phyloP scores from a whole-genome alignment of 2,888 invertebrate species.

The Volucella bombylans region DNA sequence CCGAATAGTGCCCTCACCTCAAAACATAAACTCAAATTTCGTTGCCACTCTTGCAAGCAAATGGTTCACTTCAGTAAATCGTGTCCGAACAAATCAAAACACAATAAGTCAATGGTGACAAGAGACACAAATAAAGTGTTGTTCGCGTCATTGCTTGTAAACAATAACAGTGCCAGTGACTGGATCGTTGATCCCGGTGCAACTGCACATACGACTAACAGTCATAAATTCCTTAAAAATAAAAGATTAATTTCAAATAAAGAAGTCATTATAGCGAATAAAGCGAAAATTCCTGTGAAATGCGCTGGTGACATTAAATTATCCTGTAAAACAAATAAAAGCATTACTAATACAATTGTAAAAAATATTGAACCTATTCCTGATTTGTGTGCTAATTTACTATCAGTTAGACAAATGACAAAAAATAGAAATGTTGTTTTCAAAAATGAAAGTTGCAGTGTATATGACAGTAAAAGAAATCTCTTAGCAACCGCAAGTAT shows the following conservation, averaged over 20 bases:
- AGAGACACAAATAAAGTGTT: background rate
- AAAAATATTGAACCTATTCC: too few relatives aligned
- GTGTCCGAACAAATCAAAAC: constrained; percentile 6
- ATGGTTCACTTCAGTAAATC: constrained; percentile 41
- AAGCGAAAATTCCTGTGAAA: too few relatives aligned
- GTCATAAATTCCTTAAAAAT: too few relatives aligned
- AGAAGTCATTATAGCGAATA: too few relatives aligned
- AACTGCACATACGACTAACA: constrained; percentile 24
- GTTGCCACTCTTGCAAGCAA: constrained; percentile 58
- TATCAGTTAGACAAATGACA: too few relatives aligned
- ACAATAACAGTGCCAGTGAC: constrained; percentile 44
- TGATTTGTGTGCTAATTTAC: too few relatives aligned
- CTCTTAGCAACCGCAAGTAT: constrained; percentile 58
- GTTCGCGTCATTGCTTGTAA: constrained; percentile 48
- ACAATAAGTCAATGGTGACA: background rate
- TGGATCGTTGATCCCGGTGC: constrained; percentile 60
- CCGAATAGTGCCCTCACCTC: constrained; percentile 44
- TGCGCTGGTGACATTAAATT: too few relatives aligned
- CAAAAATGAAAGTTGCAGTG: constrained; percentile 63
- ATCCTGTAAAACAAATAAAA: too few relatives aligned
- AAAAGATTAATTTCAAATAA: too few relatives aligned
- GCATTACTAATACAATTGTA: too few relatives aligned
- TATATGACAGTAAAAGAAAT: constrained; percentile 46
- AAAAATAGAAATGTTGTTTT: constrained; percentile 30
- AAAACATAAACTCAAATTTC: constrained; percentile 35